A percentile compares a stretch with the other conserved stretches of the same genome.
phyloP scores from a whole-genome alignment of 2,888 invertebrate genomes.

The Iphiclides podalirius region DNA sequence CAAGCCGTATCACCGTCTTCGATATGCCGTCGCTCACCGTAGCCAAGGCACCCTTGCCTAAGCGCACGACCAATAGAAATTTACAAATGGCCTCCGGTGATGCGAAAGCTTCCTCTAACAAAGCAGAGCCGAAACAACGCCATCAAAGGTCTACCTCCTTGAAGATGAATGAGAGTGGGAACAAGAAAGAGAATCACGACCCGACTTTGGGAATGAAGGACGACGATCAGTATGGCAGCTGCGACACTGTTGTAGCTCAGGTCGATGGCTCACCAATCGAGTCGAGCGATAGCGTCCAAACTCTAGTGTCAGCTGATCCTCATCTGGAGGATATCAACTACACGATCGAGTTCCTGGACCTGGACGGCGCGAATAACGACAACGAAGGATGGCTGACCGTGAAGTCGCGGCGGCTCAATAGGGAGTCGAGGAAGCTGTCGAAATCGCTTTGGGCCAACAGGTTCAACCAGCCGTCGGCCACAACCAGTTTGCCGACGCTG shows the following conservation, averaged over 20 bases:
- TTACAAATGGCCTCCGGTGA: slow-evolving; percentile 58
- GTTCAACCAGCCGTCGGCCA: slow-evolving; percentile 90
- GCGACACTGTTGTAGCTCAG: slow-evolving; percentile 79
- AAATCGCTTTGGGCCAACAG: slow-evolving; percentile 87
- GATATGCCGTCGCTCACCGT: slow-evolving; percentile 44
- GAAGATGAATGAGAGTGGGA: slow-evolving; percentile 57
- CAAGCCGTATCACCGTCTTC: slow-evolving; percentile 68
- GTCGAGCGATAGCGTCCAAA: slow-evolving; percentile 72
- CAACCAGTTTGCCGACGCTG: slow-evolving; percentile 89
- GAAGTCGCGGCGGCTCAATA: slow-evolving; percentile 83
- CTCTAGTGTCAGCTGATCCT: slow-evolving; percentile 67
- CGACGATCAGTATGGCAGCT: slow-evolving; percentile 73
- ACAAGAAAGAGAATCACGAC: slow-evolving; percentile 47
- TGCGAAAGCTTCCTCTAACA: slow-evolving; percentile 42
- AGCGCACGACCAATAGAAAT: slow-evolving; percentile 46
- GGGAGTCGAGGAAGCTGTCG: slow-evolving; percentile 78
- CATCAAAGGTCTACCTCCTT: slow-evolving; percentile 54
- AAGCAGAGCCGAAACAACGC: slow-evolving; percentile 50
- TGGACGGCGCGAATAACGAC: slow-evolving; percentile 57
- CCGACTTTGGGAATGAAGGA: slow-evolving; percentile 52
- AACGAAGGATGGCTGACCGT: slow-evolving; percentile 95
- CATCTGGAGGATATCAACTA: slow-evolving; percentile 52
- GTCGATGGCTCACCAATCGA: slow-evolving; percentile 71
- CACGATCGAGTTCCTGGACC: slow-evolving; percentile 73
- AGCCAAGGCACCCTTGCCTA: slow-evolving; percentile 40